phyloP scores from a whole-genome alignment of 2,888 invertebrate species.

The Halocaridina rubra region DNA sequence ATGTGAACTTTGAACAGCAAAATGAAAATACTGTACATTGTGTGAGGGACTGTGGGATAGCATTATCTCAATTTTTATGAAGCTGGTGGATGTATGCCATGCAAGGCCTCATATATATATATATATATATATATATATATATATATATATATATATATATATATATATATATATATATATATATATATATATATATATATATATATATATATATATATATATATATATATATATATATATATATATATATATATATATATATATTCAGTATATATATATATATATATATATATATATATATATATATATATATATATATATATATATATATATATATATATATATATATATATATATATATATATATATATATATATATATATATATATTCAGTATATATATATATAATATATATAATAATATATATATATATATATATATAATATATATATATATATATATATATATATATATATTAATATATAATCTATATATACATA shows the following conservation, averaged over 20 bases:
- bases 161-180: not conserved
- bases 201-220: not conserved
- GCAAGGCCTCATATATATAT: too few species aligned
- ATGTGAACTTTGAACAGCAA: too few species aligned
- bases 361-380: conserved; percentile 1
- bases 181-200: not conserved
- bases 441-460: not conserved
- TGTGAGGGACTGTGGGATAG: too few species aligned
- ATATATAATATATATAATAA: not conserved
- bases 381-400: not conserved
- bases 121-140: not conserved
- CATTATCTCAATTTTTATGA: too few species aligned
- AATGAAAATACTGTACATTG: too few species aligned
- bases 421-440: conserved; percentile 8
- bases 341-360: conserved; percentile 8
- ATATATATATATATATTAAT: not conserved
- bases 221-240: not conserved
- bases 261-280: not conserved
- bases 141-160: not conserved
- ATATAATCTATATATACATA: not conserved
- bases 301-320: conserved; percentile 3
- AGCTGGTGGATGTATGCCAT: too few species aligned
- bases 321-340: conserved; percentile 8
- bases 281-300: not conserved
- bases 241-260: not conserved